Evolutionary conservation across 2,113 vertebrate genomes (phyloP), one percentile per base, ranked within the genome.

Genomic region (Motacilla tschutschensis): DNA sequence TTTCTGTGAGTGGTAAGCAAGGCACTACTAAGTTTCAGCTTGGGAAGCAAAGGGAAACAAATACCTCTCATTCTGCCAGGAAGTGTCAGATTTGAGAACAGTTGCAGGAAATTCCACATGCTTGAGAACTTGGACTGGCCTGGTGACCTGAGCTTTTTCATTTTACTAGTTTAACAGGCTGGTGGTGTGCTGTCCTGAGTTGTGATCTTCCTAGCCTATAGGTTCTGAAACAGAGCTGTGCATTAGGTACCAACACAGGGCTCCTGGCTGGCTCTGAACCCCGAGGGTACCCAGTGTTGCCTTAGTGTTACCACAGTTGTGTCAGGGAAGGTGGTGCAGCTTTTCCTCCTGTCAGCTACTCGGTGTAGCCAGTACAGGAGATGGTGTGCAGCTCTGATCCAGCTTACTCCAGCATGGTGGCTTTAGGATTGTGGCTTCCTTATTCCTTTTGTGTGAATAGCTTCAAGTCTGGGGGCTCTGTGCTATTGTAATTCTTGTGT

Each of bases 321-420:
- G 21, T 51, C 17, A 60, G 44, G 51, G 77, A 43, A 44, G 25
- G 31, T 21, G 18, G 25, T 35, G 38, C 6, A 58, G 10, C 14
- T 75, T 70, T 81, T 81, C 20, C 28, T 71, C 17, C 14, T 8
- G 4, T 38, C 14, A 33, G 9, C 46, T 60, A 17, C 13, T 57
- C 0, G 0, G 6, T 50, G 3, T 21, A 55, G 44, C 12, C 14
- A 40, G 6, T 13, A 43, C 29, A n/a, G 28, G 26, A 17, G 21
- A 11, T 60, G 8, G 38, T 40, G 10, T 75, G 38, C 40, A 40
- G 31, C 28, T 75, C 10, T 70, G 38, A 43, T 79, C 7, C 40
- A 31, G 25, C 29, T 59, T 63, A 46, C 7, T 58, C 22, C 33
- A n/a, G 16, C 2, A 0, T 28, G 18, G 12, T 62, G 48, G 17